Evolutionary conservation across 2,797 vertebrate genomes (phyloP).

Genomic region (Takifugu ocellatus): DNA sequence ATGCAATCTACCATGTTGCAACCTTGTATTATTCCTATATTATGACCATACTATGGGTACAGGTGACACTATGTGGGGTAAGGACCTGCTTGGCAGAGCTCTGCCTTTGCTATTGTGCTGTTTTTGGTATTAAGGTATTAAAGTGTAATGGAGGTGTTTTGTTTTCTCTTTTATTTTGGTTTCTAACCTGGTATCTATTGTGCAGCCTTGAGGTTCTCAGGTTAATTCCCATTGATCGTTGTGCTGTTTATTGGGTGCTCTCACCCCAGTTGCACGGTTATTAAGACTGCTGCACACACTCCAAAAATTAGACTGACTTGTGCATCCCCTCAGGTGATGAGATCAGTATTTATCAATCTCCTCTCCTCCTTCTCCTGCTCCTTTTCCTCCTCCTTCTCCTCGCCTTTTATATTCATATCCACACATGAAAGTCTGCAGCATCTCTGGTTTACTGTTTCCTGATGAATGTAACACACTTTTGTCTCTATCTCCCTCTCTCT

Average conservation of each 20-base stretch:
- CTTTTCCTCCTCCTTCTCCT: background rate
- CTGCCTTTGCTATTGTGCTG: too few species aligned
- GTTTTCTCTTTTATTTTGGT: too few species aligned
- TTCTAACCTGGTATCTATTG: background rate
- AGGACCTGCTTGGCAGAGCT: too few species aligned
- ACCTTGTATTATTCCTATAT: too few species aligned
- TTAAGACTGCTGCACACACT: slow-evolving; percentile 5
- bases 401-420: background rate
- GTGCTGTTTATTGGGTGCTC: slow-evolving; percentile 23
- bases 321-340: slow-evolving; percentile 30
- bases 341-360: slow-evolving; percentile 34
- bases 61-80: too few species aligned
- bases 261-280: slow-evolving; percentile 10
- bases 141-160: too few species aligned
- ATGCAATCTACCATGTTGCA: too few species aligned
- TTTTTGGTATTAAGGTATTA: too few species aligned
- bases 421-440: too few species aligned
- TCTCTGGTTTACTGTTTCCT: too few species aligned
- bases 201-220: slow-evolving; percentile 10
- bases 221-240: slow-evolving; percentile 40
- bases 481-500: slow-evolving; percentile 6
- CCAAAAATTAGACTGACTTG: slow-evolving; percentile 22
- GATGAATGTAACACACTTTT: background rate
- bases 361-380: background rate
- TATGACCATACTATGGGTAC: too few species aligned